Evolutionary conservation across 2,113 vertebrate species (phyloP).

Genomic region (Malaclemys terrapin): DNA sequence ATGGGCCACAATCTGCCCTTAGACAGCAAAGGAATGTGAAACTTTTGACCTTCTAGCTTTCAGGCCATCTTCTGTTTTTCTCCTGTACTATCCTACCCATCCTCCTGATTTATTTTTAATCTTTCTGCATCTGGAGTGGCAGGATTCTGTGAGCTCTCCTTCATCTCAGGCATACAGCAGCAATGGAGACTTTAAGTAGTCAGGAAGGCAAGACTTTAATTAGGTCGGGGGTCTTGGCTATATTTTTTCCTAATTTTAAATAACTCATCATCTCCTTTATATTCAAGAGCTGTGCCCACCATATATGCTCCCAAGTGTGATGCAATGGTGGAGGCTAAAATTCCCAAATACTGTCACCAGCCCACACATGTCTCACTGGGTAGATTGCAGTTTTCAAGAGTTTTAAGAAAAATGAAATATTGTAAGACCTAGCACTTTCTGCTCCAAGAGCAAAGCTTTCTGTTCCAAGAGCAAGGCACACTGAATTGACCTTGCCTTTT

Average conservation of each 20-base stretch:
- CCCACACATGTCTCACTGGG: rapidly evolving
- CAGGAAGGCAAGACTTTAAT: neutral
- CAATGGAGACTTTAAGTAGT: neutral
- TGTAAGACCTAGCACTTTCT: neutral
- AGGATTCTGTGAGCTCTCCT: neutral
- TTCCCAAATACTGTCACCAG: neutral
- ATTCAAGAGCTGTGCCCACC: neutral
- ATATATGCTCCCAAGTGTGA: neutral
- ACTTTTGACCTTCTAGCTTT: neutral
- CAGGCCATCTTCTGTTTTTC: neutral
- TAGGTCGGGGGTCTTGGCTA: neutral
- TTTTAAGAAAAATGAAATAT: neutral
- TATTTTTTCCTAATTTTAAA: neutral
- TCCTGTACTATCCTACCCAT: neutral
- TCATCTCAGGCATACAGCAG: neutral
- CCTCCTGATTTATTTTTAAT: neutral
- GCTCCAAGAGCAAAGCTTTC: constrained; percentile 6
- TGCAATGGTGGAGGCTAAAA: neutral
- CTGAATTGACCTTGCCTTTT: constrained; percentile 10
- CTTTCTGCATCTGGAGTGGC: neutral
- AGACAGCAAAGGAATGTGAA: neutral
- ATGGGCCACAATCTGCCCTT: neutral
- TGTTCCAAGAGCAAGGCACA: constrained; percentile 10
- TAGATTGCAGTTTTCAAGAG: neutral
- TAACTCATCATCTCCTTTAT: neutral